Evolutionary conservation across 2,113 vertebrate species (phyloP).

Genomic region (Connochaetes taurinus): DNA sequence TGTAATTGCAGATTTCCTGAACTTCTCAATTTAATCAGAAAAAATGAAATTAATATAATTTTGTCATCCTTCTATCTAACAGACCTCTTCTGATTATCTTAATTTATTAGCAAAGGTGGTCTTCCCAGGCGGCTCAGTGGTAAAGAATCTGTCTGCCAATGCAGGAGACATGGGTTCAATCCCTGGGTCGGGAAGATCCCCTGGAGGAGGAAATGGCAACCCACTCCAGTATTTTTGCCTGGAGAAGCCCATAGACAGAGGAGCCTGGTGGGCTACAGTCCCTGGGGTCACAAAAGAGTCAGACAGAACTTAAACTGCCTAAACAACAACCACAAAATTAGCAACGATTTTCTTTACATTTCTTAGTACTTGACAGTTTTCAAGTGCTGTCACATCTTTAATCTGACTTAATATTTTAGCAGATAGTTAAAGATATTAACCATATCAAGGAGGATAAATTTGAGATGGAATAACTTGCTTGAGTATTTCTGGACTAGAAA

Average conservation of each 20-base stretch:
- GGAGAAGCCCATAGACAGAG: not conserved
- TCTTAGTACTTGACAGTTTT: not conserved
- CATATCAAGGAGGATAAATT: not conserved
- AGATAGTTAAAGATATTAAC: not conserved
- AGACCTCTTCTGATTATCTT: conserved; percentile 7
- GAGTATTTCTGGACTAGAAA: not conserved
- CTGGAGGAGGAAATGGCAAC: not conserved
- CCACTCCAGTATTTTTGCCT: not conserved
- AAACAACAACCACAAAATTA: not conserved
- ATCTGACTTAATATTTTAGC: conserved; percentile 31
- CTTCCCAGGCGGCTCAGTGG: not conserved
- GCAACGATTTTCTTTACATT: not conserved
- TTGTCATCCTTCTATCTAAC: not conserved
- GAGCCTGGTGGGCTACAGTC: not conserved
- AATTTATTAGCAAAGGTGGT: not conserved
- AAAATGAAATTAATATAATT: conserved; percentile 25
- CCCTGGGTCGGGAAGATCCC: not conserved
- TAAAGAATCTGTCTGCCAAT: not conserved
- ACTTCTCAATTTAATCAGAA: not conserved
- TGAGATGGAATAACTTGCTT: not conserved
- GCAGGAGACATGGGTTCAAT: not conserved
- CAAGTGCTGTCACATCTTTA: not conserved
- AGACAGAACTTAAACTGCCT: not conserved
- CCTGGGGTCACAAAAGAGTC: not conserved
- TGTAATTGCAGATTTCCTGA: conserved; percentile 9